Evolutionary conservation across 2,113 vertebrate genomes (phyloP).

Genomic region (Tenrec ecaudatus): DNA sequence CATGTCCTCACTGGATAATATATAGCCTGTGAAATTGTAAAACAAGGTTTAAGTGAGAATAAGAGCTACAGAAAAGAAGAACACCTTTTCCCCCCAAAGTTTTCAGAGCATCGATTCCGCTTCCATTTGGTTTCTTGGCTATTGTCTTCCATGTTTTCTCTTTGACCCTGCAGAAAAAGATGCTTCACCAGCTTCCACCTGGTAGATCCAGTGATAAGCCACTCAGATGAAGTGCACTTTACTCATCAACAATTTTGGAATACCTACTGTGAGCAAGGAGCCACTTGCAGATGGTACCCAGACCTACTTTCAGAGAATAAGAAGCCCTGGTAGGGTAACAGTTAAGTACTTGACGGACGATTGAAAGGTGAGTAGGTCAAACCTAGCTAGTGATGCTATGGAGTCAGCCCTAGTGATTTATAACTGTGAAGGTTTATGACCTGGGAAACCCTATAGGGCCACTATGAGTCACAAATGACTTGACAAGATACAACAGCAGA

Average conservation of each 20-base stretch:
- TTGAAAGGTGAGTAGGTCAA: not conserved
- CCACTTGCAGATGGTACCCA: not conserved
- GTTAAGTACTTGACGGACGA: not conserved
- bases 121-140: not conserved
- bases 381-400: not conserved
- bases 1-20: not conserved
- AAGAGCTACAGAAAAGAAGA: not conserved
- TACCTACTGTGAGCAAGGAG: not conserved
- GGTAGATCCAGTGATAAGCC: not conserved
- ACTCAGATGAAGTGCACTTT: not conserved
- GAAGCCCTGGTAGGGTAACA: not conserved
- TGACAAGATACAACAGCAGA: not conserved
- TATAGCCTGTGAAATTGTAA: not conserved
- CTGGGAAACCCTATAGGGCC: not conserved
- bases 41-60: slow-evolving; percentile 19
- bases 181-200: not conserved
- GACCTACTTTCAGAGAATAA: not conserved
- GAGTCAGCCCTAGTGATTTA: not conserved
- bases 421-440: not conserved
- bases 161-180: not conserved
- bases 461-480: not conserved
- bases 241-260: not conserved
- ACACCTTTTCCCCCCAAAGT: not conserved
- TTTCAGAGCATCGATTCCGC: slow-evolving; percentile 20
- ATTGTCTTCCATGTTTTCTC: too few species aligned